phyloP scores from a whole-genome alignment of 2,113 vertebrate species.

The Tichodroma muraria region DNA sequence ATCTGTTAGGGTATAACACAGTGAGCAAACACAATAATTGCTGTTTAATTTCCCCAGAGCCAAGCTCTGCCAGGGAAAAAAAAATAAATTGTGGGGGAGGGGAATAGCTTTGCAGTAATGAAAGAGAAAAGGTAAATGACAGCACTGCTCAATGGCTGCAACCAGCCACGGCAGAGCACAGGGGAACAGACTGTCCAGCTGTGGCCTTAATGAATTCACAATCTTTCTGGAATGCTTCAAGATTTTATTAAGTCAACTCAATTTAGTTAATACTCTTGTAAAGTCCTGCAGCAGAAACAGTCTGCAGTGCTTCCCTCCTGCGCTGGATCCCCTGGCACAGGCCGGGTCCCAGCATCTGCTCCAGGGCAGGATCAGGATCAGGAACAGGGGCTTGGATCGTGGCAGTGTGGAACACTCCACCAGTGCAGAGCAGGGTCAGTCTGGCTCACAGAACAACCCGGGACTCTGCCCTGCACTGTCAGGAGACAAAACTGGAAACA shows the following conservation, averaged over 20 bases:
- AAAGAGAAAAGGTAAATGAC: conserved; percentile 35
- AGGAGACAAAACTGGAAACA: fast-evolving
- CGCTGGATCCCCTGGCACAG: not conserved
- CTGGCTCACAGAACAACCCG: not conserved
- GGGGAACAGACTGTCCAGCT: conserved; percentile 17
- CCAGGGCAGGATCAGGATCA: fast-evolving
- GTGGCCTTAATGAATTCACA: conserved; percentile 48
- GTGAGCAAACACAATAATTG: conserved; percentile 27
- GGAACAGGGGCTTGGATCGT: fast-evolving
- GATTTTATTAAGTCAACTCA: conserved; percentile 41
- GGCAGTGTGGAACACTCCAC: not conserved
- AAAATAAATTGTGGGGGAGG: not conserved
- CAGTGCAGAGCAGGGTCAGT: fast-evolving
- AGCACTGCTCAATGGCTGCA: not conserved
- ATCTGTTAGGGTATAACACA: not conserved
- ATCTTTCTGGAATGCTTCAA: conserved; percentile 25
- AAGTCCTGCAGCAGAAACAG: not conserved
- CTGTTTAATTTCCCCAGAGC: conserved; percentile 33
- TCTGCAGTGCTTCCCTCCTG: not conserved
- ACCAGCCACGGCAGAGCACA: not conserved
- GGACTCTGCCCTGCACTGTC: fast-evolving
- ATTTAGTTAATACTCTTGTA: not conserved
- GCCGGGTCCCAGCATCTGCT: not conserved
- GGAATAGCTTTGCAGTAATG: conserved; percentile 7
- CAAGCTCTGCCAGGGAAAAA: not conserved